phyloP scores from a whole-genome alignment of 2,888 invertebrate species.

The Diarsia rubi region DNA sequence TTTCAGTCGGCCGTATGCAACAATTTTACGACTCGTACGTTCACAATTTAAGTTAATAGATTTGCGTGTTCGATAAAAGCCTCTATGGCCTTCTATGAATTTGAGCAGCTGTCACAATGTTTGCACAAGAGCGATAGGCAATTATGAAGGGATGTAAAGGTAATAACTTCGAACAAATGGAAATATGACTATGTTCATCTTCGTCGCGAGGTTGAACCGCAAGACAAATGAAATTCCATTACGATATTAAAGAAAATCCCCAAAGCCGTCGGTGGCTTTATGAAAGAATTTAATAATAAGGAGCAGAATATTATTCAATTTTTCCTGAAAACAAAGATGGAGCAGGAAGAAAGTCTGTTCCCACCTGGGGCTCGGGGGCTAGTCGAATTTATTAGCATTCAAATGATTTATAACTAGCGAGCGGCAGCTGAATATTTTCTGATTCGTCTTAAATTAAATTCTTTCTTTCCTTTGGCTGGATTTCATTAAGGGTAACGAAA shows the following conservation, averaged over 20 bases:
- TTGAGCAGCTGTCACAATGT: conserved; percentile 53
- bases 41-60: conserved; percentile 44
- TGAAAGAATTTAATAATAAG: conserved; percentile 89
- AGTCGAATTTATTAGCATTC: conserved; percentile 91
- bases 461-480: conserved; percentile 90
- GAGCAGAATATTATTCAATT: conserved; percentile 88
- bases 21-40: conserved; percentile 39
- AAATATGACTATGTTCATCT: conserved; percentile 73
- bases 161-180: conserved; percentile 67
- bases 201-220: conserved; percentile 74
- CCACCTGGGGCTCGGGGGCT: conserved; percentile 86
- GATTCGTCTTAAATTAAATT: conserved; percentile 91
- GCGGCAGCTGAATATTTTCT: conserved; percentile 90
- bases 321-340: conserved; percentile 88
- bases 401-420: conserved; percentile 91
- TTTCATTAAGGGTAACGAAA: conserved; percentile 90
- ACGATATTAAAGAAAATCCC: conserved; percentile 88
- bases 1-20: conserved; percentile 42
- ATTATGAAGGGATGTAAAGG: conserved; percentile 66
- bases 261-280: conserved; percentile 85
- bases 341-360: conserved; percentile 87
- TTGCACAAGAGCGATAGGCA: conserved; percentile 65
- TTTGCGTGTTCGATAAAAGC: conserved; percentile 52
- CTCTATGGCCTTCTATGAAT: conserved; percentile 59
- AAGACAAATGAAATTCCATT: conserved; percentile 88